Percentiles rank a stretch among this genome's conserved stretches.
phyloP scores from a whole-genome alignment of 2,113 vertebrate species.

The Smithornis capensis region DNA sequence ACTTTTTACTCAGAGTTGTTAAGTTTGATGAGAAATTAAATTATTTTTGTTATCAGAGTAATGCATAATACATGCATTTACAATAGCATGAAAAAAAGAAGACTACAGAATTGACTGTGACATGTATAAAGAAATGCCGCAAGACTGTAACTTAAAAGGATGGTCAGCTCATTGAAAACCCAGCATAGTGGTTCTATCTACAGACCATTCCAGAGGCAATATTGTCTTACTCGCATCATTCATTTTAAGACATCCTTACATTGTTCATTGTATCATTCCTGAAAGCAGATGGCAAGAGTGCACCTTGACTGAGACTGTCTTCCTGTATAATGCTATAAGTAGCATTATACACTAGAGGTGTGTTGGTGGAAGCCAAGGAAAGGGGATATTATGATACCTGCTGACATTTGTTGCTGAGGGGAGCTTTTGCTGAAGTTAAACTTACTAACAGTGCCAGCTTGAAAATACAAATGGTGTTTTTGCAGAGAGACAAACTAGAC shows the following conservation, averaged over 20 bases:
- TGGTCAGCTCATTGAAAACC: conserved; percentile 11
- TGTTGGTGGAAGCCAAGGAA: neutral
- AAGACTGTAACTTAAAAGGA: neutral
- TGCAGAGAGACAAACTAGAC: neutral
- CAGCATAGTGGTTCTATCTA: neutral
- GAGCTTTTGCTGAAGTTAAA: neutral
- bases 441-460: neutral
- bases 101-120: neutral
- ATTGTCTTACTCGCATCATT: neutral
- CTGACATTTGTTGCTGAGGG: neutral
- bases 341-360: neutral
- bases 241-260: neutral
- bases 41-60: neutral
- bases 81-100: neutral
- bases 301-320: neutral
- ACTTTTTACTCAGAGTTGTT: neutral
- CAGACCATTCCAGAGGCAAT: neutral
- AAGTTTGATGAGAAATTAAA: neutral
- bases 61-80: neutral
- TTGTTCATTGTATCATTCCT: neutral
- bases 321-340: too few relatives aligned
- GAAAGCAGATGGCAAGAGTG: neutral
- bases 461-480: neutral
- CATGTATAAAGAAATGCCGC: neutral
- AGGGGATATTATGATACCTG: neutral